Percentiles rank a stretch among this genome's conserved stretches.
These are phyloP conservation scores for Tenebrio molitor DNA, from an alignment of 1,140 invertebrate species.

Conservation along the genomic window DNA sequence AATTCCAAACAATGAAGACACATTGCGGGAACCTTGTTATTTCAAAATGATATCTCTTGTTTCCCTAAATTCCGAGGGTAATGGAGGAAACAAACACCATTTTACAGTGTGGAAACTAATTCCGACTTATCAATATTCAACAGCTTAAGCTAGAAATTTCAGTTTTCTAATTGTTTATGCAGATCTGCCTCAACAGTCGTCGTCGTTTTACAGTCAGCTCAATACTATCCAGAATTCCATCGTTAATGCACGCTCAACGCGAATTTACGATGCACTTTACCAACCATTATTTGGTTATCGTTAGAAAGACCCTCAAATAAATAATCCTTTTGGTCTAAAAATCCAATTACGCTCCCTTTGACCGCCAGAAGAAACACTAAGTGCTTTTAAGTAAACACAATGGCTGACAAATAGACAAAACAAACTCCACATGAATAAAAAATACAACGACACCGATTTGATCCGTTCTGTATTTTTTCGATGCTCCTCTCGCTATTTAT, in stretches of 20 bases:
- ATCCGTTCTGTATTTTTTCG: background rate
- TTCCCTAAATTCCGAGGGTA: background rate
- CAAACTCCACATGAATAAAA: slow-evolving; percentile 8
- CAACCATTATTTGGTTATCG: slow-evolving; percentile 1
- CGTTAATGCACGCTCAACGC: background rate
- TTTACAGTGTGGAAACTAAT: slow-evolving; percentile 7
- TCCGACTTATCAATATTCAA: slow-evolving; percentile 14
- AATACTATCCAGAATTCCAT: background rate
- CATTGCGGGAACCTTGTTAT: background rate
- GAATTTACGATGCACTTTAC: slow-evolving; percentile 13
- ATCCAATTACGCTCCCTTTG: slow-evolving; percentile 19
- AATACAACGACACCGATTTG: background rate
- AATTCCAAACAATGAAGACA: too few species aligned
- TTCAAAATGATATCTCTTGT: background rate
- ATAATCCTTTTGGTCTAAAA: slow-evolving; percentile 31
- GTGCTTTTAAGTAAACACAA: slow-evolving; percentile 40
- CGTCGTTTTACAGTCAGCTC: background rate
- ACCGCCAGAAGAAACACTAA: slow-evolving; percentile 11
- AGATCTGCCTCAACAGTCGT: background rate
- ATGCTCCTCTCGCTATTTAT: slow-evolving; percentile 1
- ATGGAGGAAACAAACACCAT: background rate
- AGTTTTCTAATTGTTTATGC: background rate
- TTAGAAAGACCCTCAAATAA: slow-evolving; percentile 17
- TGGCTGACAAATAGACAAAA: slow-evolving; percentile 19
- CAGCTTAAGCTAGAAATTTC: background rate